phyloP scores from a whole-genome alignment of 2,113 vertebrate genomes.

The Leptodactylus fuscus region DNA sequence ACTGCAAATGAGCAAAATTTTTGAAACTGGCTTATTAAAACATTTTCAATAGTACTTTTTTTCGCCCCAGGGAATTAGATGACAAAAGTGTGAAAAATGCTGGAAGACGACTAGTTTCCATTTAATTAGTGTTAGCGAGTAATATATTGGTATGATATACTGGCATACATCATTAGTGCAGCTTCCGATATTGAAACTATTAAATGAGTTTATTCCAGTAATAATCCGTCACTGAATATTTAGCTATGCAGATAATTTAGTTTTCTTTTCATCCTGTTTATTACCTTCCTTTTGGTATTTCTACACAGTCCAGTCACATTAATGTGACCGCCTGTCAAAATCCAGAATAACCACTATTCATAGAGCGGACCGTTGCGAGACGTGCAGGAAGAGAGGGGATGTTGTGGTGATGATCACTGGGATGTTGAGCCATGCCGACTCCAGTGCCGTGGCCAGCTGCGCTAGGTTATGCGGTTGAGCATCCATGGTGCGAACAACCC shows the following conservation, averaged over 20 bases:
- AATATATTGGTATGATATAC: not conserved
- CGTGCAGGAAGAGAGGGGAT: too few relatives aligned
- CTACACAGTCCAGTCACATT: too few relatives aligned
- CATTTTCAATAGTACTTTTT: conserved; percentile 4
- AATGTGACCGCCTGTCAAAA: too few relatives aligned
- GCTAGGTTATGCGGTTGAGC: too few relatives aligned
- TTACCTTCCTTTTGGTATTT: conserved; percentile 8
- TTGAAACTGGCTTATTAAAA: conserved; percentile 27
- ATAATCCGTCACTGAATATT: conserved; percentile 24
- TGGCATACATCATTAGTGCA: conserved; percentile 26
- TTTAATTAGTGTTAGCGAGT: conserved; percentile 39
- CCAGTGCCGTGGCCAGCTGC: too few relatives aligned
- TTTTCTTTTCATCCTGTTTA: not conserved
- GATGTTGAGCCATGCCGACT: too few relatives aligned
- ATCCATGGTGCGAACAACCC: too few relatives aligned
- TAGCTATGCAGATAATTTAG: not conserved
- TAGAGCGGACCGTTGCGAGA: too few relatives aligned
- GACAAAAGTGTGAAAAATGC: conserved; percentile 13
- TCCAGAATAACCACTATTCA: too few relatives aligned
- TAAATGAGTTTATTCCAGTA: conserved; percentile 26
- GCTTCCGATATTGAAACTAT: conserved; percentile 29
- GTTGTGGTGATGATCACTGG: too few relatives aligned
- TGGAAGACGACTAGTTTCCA: not conserved
- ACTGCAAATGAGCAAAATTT: conserved; percentile 16
- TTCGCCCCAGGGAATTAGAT: not conserved